Conservation (phyloP, 30 jellyfish, hydroid and myxozoan genomes). For the Rhopilema esculentum region DNA sequence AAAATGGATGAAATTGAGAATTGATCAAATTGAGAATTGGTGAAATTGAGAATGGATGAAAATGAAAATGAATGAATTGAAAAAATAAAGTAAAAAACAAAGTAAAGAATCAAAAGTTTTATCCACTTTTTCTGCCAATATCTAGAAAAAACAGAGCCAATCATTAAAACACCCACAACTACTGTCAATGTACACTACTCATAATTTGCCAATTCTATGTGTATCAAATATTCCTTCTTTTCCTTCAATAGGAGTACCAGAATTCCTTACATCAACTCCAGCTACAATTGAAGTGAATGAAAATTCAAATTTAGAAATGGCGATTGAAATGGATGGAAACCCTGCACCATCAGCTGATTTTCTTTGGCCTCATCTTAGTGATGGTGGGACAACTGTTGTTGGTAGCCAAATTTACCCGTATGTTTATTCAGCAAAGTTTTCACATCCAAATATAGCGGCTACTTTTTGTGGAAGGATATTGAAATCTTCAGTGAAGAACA, state of each 20-base stretch:
- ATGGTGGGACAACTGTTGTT: background rate
- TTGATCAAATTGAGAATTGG: too few species aligned
- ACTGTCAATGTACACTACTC: too few species aligned
- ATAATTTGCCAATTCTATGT: too few species aligned
- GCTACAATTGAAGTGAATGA: background rate
- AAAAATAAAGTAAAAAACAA: too few species aligned
- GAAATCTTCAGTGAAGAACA: conserved; percentile 3
- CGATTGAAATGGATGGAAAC: conserved; percentile 34
- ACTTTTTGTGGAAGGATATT: conserved; percentile 41
- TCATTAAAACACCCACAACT: too few species aligned
- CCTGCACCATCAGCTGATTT: conserved; percentile 46
- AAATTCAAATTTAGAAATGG: conserved; percentile 4
- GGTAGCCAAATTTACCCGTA: conserved; percentile 3
- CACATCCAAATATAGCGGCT: conserved; percentile 7
- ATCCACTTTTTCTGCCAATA: too few species aligned
- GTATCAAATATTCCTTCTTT: too few species aligned
- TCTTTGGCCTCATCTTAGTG: conserved; percentile 20
- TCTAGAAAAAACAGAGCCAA: too few species aligned
- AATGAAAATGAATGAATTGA: too few species aligned
- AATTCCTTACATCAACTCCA: background rate
- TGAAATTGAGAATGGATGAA: too few species aligned
- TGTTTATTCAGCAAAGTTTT: conserved; percentile 8
- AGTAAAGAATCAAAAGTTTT: too few species aligned
- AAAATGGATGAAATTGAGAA: too few species aligned
- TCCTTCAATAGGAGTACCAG: conserved; percentile 16